Evolutionary conservation across 2,797 vertebrate genomes (phyloP).

Genomic region (Eulemur mongoz): DNA sequence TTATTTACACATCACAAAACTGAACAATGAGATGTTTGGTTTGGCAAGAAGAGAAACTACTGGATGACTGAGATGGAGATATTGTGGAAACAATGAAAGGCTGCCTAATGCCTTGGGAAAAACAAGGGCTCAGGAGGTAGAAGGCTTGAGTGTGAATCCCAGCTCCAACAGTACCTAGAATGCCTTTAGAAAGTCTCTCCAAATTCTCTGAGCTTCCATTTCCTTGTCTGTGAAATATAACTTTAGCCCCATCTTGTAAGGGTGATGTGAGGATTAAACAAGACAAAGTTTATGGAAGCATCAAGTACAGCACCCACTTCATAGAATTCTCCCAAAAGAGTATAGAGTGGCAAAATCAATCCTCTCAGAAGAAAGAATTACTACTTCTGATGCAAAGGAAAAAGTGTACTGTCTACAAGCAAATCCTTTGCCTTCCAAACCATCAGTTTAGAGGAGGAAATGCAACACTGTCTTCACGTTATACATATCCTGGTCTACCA

Average conservation of each 20-base stretch:
- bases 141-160: background rate
- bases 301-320: background rate
- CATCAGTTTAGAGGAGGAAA: background rate
- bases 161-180: background rate
- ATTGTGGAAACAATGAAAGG: background rate
- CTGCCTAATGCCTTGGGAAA: background rate
- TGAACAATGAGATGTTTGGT: background rate
- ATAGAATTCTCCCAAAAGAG: background rate
- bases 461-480: background rate
- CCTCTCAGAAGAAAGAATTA: background rate
- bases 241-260: background rate
- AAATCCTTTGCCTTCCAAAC: background rate
- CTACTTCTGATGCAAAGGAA: background rate
- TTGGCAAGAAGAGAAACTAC: background rate
- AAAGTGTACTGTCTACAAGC: background rate
- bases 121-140: background rate
- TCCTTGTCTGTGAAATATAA: background rate
- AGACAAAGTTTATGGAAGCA: background rate
- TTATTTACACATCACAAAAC: conserved; percentile 12
- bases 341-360: background rate
- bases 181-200: background rate
- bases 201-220: background rate
- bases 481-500: background rate
- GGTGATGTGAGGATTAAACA: background rate
- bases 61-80: background rate